A percentile compares a stretch with the other conserved stretches of the same genome.
phyloP scores from a whole-genome alignment of 2,888 invertebrate genomes.

The Epirrhoe tristata region DNA sequence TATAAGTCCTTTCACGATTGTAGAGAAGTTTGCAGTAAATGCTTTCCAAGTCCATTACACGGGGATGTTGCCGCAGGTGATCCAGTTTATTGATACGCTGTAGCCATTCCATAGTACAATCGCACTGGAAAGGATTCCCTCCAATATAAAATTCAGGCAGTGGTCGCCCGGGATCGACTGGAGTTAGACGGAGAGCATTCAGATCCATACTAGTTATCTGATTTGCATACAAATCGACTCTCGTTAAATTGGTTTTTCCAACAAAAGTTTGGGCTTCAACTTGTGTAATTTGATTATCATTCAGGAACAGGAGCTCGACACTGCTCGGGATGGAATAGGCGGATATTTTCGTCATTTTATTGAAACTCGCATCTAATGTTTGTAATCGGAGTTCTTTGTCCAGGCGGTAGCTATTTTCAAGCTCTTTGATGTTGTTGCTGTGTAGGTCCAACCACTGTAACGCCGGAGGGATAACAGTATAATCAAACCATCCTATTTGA shows the following conservation, averaged over 20 bases:
- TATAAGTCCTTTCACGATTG: slow-evolving; percentile 92
- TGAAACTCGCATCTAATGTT: slow-evolving; percentile 96
- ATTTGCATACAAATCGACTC: slow-evolving; percentile 97
- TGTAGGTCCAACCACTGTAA: slow-evolving; percentile 96
- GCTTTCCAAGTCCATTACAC: slow-evolving; percentile 95
- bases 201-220: slow-evolving; percentile 95
- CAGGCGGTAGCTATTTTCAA: slow-evolving; percentile 90
- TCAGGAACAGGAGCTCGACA: slow-evolving; percentile 93
- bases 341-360: slow-evolving; percentile 92
- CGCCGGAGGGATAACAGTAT: slow-evolving; percentile 91
- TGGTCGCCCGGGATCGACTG: slow-evolving; percentile 90
- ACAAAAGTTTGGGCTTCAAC: slow-evolving; percentile 96
- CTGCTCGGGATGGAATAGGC: slow-evolving; percentile 92
- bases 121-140: slow-evolving; percentile 97
- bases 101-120: slow-evolving; percentile 98
- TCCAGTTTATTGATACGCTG: slow-evolving; percentile 95
- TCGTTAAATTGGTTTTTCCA: slow-evolving; percentile 94
- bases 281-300: slow-evolving; percentile 94
- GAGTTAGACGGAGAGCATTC: slow-evolving; percentile 93
- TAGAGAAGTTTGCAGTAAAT: slow-evolving; percentile 95
- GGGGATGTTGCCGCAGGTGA: slow-evolving; percentile 94
- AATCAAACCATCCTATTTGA: slow-evolving; percentile 95
- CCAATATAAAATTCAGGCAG: slow-evolving; percentile 97
- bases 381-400: slow-evolving; percentile 91
- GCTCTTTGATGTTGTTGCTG: slow-evolving; percentile 92